These are phyloP conservation scores for Melanocharis versteri DNA, from an alignment of 2,113 vertebrate genomes.

Conservation along the genomic window DNA sequence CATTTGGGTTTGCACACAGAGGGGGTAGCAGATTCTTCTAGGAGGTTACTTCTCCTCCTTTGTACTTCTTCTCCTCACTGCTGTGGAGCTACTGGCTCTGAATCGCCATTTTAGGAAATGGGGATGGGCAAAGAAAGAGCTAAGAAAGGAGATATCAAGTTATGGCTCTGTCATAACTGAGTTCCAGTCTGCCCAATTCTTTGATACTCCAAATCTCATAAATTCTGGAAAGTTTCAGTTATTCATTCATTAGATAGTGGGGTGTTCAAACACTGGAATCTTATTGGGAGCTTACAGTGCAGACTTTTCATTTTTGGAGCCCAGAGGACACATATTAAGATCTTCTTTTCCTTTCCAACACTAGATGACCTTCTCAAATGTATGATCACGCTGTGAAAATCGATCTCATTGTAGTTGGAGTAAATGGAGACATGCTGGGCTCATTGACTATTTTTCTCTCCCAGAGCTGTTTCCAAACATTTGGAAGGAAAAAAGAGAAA, in stretches of 20 bases:
- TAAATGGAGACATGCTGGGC: neutral
- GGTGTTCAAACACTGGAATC: neutral
- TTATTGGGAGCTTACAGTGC: neutral
- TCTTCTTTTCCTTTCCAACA: neutral
- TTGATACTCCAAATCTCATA: neutral
- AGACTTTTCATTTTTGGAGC: neutral
- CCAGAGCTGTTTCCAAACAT: neutral
- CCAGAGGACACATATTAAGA: neutral
- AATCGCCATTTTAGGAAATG: neutral
- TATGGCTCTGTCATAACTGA: neutral
- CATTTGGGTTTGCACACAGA: neutral
- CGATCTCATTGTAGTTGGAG: neutral
- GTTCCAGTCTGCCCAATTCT: neutral
- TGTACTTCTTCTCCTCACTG: neutral
- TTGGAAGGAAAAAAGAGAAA: neutral
- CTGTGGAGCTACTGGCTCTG: neutral
- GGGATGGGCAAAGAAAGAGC: neutral
- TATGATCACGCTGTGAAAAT: neutral
- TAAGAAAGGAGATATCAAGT: neutral
- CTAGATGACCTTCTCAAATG: neutral
- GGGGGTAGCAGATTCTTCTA: accelerated
- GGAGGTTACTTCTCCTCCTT: neutral
- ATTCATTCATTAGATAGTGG: neutral
- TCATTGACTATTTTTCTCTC: neutral
- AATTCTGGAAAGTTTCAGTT: neutral